A percentile compares a stretch with the other conserved stretches of the same genome.
Conservation (phyloP, 2,797 vertebrate genomes). For the Parotocinclus haroldoi region DNA sequence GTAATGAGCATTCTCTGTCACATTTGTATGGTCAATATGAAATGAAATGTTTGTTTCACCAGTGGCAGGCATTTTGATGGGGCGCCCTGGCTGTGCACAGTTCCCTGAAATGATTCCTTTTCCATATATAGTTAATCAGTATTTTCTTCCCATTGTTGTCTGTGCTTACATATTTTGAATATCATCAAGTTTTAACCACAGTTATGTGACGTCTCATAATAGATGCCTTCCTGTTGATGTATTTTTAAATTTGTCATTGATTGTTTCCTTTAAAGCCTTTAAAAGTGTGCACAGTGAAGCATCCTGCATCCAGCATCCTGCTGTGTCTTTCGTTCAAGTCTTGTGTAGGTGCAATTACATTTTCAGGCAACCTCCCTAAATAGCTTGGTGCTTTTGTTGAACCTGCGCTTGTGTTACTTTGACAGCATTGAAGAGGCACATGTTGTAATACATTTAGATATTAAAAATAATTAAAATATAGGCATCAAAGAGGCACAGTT, state of each 20-base stretch:
- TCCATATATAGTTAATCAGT: constrained; percentile 16
- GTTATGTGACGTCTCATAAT: no score
- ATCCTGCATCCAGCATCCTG: constrained; percentile 13
- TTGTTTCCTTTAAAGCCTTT: constrained; percentile 23
- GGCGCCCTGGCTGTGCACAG: constrained; percentile 12
- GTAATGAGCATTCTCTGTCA: neutral
- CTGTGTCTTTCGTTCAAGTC: constrained; percentile 25
- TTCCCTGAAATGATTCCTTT: constrained; percentile 21
- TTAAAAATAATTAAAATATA: no score
- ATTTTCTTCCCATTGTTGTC: neutral
- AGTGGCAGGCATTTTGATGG: constrained; percentile 29
- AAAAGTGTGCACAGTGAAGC: constrained; percentile 8
- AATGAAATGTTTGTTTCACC: constrained; percentile 12
- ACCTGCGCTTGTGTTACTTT: constrained; percentile 25
- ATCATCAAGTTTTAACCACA: no score
- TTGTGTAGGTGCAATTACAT: constrained; percentile 20
- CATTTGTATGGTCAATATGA: constrained; percentile 15
- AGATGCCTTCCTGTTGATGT: no score
- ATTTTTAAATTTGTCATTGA: neutral
- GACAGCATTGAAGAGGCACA: constrained; percentile 9
- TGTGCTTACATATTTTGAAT: neutral
- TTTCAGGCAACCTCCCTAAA: constrained; percentile 9
- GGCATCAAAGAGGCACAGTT: no score
- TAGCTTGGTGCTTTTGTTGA: constrained; percentile 26
- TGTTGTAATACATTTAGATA: no score